These are phyloP conservation scores for Cotesia chilonis DNA, from an alignment of 1,140 invertebrate species.

Conservation along the genomic window DNA sequence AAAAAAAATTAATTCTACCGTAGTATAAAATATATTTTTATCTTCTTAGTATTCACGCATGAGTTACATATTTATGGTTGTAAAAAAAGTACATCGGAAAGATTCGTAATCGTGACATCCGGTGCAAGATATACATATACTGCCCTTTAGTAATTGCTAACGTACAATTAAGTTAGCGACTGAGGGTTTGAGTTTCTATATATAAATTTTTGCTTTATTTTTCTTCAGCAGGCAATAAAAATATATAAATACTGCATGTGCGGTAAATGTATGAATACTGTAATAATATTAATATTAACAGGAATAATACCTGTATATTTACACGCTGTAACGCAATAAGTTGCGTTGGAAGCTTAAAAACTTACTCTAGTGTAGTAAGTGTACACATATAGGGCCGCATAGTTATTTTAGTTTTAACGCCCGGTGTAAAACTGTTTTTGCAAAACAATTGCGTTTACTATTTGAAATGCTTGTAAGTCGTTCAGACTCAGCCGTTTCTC, in stretches of 20 bases:
- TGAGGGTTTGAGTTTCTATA: not conserved
- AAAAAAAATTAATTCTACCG: not conserved
- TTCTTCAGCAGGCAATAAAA: not conserved
- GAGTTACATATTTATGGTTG: conserved; percentile 1
- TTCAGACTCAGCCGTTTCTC: conserved; percentile 21
- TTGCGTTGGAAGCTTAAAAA: too few species aligned
- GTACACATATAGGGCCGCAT: not conserved
- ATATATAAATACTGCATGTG: not conserved
- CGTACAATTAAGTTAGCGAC: conserved; percentile 18
- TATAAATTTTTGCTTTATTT: too few species aligned
- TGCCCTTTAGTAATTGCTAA: conserved; percentile 27
- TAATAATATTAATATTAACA: too few species aligned
- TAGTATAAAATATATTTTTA: conserved; percentile 6
- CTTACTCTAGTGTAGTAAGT: too few species aligned
- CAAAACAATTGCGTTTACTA: conserved; percentile 1
- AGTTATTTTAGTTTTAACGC: not conserved
- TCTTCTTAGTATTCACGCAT: not conserved
- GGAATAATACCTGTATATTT: too few species aligned
- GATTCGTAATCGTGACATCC: conserved; percentile 27
- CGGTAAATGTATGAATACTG: too few species aligned
- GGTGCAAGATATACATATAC: conserved; percentile 27
- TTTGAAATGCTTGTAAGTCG: not conserved
- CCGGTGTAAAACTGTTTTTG: not conserved
- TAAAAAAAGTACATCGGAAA: conserved; percentile 17
- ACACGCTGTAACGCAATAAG: too few species aligned